Evolutionary conservation across 2,888 invertebrate species (phyloP).

Genomic region (Eugnorisma glareosa): DNA sequence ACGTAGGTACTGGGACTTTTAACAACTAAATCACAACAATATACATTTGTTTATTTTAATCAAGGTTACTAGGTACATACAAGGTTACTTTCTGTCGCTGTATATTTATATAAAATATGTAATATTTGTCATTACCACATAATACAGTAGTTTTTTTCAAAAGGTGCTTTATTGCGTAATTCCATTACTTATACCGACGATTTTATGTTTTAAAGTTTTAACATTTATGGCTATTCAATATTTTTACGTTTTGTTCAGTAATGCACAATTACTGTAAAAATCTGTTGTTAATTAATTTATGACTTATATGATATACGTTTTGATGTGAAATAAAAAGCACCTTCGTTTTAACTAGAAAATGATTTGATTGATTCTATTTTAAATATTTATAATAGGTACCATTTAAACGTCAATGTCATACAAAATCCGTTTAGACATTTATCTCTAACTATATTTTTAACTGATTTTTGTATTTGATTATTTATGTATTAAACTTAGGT

Average conservation of each 20-base stretch:
- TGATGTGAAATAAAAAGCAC: not conserved
- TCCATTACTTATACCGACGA: not conserved
- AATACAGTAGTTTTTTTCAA: not conserved
- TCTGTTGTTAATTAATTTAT: not conserved
- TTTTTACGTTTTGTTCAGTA: not conserved
- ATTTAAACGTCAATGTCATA: not conserved
- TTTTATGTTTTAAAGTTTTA: not conserved
- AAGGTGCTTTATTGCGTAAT: not conserved
- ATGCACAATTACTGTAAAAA: conserved; percentile 1
- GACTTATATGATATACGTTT: not conserved
- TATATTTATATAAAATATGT: not conserved
- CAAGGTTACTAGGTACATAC: not conserved
- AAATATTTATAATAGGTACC: not conserved
- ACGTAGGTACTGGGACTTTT: not conserved
- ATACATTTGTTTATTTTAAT: not conserved
- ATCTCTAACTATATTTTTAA: not conserved
- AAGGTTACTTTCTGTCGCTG: not conserved
- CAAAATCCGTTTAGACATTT: conserved; percentile 4
- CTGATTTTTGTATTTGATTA: not conserved
- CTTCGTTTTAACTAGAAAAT: not conserved
- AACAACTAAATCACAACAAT: not conserved
- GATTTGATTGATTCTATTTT: no score
- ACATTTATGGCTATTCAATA: not conserved
- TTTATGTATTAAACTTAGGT: not conserved
- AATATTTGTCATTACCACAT: not conserved